These are phyloP conservation scores for Drosophila oshimai DNA, from an alignment of 1,140 invertebrate species.

Conservation along the genomic window DNA sequence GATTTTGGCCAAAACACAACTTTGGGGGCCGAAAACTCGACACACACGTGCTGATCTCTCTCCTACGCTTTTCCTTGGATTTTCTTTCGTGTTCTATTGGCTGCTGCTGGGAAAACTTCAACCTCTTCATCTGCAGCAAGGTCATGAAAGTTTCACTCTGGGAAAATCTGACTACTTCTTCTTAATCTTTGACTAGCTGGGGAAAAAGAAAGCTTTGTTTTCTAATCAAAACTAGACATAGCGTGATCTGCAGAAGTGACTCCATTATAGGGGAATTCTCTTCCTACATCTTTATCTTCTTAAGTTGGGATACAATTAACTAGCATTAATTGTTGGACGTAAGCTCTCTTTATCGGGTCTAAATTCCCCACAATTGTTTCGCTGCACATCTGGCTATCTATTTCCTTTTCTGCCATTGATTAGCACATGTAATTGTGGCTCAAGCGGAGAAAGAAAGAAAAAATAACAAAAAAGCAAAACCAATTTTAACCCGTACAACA, in stretches of 20 bases:
- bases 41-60: constrained; percentile 60
- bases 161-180: constrained; percentile 16
- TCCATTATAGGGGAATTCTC: constrained; percentile 1
- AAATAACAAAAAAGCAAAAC: constrained; percentile 27
- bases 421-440: constrained; percentile 51
- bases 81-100: no score
- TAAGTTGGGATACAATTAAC: constrained; percentile 6
- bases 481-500: constrained; percentile 30
- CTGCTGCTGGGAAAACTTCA: constrained; percentile 6
- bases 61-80: constrained; percentile 11
- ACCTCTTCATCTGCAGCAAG: constrained; percentile 20
- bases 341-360: constrained; percentile 10
- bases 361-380: constrained; percentile 31
- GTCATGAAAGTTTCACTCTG: constrained; percentile 34
- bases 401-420: constrained; percentile 37
- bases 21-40: constrained; percentile 25
- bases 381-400: neutral
- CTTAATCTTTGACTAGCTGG: constrained; percentile 35
- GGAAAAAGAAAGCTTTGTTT: constrained; percentile 15
- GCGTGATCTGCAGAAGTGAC: constrained; percentile 5
- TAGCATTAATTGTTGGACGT: constrained; percentile 17
- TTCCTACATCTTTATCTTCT: neutral
- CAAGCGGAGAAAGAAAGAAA: neutral
- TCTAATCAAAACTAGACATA: constrained; percentile 26
- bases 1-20: constrained; percentile 42